Percentiles rank a stretch among this genome's conserved stretches.
Evolutionary conservation across 2,888 invertebrate genomes (phyloP).

Genomic region (Liposcelis brunnea): DNA sequence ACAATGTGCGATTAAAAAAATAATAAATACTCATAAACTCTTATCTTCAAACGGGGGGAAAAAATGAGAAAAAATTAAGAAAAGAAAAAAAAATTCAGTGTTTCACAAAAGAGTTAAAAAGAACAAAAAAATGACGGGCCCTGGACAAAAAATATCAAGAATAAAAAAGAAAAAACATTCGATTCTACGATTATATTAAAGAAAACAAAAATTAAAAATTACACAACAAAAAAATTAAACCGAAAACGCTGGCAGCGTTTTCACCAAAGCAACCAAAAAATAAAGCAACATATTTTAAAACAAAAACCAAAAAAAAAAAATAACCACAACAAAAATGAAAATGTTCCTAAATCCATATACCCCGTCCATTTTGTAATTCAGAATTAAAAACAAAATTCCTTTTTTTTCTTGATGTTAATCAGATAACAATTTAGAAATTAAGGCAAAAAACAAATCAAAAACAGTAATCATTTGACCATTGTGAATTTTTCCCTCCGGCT

Average conservation of each 20-base stretch:
- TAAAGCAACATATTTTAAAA: background rate
- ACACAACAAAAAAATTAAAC: too few relatives aligned
- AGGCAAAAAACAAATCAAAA: slow-evolving; percentile 5
- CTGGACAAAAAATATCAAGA: background rate
- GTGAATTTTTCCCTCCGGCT: slow-evolving; percentile 9
- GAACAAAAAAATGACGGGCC: slow-evolving; percentile 5
- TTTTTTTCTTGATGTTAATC: slow-evolving; percentile 8
- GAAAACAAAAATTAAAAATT: too few relatives aligned
- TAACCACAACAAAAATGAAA: background rate
- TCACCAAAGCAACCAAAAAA: too few relatives aligned
- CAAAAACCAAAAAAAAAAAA: background rate
- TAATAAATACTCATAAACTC: background rate
- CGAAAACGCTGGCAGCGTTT: too few relatives aligned
- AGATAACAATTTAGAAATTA: slow-evolving; percentile 8
- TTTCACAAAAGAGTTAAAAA: background rate
- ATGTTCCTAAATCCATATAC: slow-evolving; percentile 3
- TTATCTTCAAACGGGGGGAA: slow-evolving; percentile 3
- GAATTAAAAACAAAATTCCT: background rate
- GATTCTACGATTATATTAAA: too few relatives aligned
- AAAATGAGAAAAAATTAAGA: background rate
- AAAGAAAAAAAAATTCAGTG: background rate
- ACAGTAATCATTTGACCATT: slow-evolving; percentile 5
- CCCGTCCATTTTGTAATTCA: slow-evolving; percentile 3
- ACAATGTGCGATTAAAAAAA: slow-evolving; percentile 6
- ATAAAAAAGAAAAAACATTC: too few relatives aligned